Conservation (phyloP, 2,797 vertebrate species). For the Rhyacichthys aspro region DNA sequence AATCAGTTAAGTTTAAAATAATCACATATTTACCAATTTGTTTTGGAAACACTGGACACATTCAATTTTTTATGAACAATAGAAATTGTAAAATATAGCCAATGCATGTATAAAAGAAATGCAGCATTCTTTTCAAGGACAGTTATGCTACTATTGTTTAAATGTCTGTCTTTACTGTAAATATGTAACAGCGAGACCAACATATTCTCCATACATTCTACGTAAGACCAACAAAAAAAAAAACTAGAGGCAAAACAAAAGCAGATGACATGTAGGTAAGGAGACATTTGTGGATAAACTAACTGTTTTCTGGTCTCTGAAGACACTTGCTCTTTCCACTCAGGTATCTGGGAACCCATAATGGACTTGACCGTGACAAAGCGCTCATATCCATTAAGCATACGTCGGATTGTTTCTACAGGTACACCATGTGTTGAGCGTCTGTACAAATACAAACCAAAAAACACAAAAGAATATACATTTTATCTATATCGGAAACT, state of each 20-base stretch:
- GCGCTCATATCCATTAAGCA: constrained; percentile 89
- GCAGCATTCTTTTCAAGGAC: too few relatives aligned
- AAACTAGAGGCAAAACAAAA: neutral
- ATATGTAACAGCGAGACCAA: too few relatives aligned
- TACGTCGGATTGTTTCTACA: constrained; percentile 89
- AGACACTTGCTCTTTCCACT: constrained; percentile 51
- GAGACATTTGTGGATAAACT: constrained; percentile 48
- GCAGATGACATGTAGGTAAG: neutral
- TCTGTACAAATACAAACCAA: constrained; percentile 66
- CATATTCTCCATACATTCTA: too few relatives aligned
- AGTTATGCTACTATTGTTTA: too few relatives aligned
- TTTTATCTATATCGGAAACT: neutral
- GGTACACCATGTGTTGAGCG: constrained; percentile 88
- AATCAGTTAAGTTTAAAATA: too few relatives aligned
- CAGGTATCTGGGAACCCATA: constrained; percentile 84
- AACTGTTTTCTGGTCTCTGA: constrained; percentile 72
- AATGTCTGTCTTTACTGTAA: too few relatives aligned
- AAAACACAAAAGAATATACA: neutral
- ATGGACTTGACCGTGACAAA: constrained; percentile 86
- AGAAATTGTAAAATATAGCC: too few relatives aligned
- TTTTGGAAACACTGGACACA: too few relatives aligned
- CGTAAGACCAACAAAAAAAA: too few relatives aligned
- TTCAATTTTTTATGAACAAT: too few relatives aligned
- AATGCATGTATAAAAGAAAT: too few relatives aligned
- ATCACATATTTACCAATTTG: too few relatives aligned